Evolutionary conservation across 1,140 invertebrate species (phyloP).

Genomic region (Temnothorax nylanderi): DNA sequence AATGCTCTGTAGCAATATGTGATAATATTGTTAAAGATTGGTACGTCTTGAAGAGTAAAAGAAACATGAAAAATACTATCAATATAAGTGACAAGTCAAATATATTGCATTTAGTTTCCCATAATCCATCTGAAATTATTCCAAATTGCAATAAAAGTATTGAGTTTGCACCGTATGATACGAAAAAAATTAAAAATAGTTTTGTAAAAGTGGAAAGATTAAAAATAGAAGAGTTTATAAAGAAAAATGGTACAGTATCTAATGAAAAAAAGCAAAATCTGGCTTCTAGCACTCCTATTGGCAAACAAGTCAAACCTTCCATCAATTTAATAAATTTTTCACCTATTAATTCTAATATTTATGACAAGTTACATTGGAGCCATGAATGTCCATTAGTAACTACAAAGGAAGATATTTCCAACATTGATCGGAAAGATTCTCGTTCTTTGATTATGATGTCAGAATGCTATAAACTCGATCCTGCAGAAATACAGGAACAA

Average conservation of each 20-base stretch:
- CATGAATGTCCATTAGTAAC: background rate
- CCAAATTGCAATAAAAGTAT: background rate
- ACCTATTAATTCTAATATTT: slow-evolving; percentile 48
- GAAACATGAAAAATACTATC: background rate
- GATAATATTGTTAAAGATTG: background rate
- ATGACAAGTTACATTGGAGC: background rate
- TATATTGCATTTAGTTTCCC: background rate
- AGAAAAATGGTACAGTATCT: background rate
- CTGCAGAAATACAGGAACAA: background rate
- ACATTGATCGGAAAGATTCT: background rate
- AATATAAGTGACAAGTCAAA: background rate
- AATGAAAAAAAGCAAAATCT: background rate
- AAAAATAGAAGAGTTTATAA: background rate
- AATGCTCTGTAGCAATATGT: slow-evolving; percentile 39
- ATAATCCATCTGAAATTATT: background rate
- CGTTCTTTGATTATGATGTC: background rate
- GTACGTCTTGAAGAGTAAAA: background rate
- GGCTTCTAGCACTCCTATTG: slow-evolving; percentile 60
- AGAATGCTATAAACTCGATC: background rate
- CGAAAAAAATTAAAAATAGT: background rate
- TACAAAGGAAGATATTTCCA: background rate
- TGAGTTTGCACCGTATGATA: background rate
- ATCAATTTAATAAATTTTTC: slow-evolving; percentile 38
- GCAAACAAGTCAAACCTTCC: slow-evolving; percentile 5
- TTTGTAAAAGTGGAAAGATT: slow-evolving; percentile 25